Evolutionary conservation across 2,888 invertebrate genomes (phyloP).

Genomic region (Tetranychus piercei): DNA sequence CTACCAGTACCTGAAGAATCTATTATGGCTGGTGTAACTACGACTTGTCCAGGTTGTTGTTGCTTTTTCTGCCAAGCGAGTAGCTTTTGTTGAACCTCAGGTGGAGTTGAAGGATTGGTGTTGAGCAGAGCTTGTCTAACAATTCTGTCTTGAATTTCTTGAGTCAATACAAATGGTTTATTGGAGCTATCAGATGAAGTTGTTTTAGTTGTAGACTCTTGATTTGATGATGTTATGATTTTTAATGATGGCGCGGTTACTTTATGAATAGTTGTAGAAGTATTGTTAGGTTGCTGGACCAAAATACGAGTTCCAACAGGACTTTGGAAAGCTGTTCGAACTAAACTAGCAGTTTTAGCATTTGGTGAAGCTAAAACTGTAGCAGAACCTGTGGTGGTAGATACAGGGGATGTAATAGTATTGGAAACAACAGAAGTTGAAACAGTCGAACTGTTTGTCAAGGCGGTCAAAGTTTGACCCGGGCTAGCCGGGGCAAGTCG

Average conservation of each 20-base stretch:
- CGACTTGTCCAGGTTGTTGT: conserved; percentile 30
- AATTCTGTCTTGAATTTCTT: conserved; percentile 81
- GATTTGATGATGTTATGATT: not conserved
- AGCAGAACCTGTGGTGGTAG: not conserved
- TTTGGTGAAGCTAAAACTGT: not conserved
- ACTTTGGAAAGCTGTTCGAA: not conserved
- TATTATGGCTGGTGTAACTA: conserved; percentile 4
- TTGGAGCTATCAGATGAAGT: conserved; percentile 11
- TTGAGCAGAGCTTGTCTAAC: conserved; percentile 78
- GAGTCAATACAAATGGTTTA: conserved; percentile 55
- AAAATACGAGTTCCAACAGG: conserved; percentile 3
- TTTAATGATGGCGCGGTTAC: conserved; percentile 3
- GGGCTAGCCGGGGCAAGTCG: no score
- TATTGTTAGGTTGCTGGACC: conserved; percentile 6
- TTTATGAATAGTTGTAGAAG: not conserved
- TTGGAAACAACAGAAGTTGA: no score
- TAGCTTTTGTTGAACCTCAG: conserved; percentile 77
- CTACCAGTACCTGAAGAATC: conserved; percentile 5
- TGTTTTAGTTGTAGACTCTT: conserved; percentile 29
- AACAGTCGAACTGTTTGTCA: not conserved
- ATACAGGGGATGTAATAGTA: not conserved
- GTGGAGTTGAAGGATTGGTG: conserved; percentile 56
- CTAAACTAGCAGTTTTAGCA: not conserved
- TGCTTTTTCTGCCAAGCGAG: conserved; percentile 68
- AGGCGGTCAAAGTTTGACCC: not conserved